Evolutionary conservation across 2,888 invertebrate genomes (phyloP), one percentile per base, ranked within the genome.

Genomic region (Trichogramma dendrolimi): DNA sequence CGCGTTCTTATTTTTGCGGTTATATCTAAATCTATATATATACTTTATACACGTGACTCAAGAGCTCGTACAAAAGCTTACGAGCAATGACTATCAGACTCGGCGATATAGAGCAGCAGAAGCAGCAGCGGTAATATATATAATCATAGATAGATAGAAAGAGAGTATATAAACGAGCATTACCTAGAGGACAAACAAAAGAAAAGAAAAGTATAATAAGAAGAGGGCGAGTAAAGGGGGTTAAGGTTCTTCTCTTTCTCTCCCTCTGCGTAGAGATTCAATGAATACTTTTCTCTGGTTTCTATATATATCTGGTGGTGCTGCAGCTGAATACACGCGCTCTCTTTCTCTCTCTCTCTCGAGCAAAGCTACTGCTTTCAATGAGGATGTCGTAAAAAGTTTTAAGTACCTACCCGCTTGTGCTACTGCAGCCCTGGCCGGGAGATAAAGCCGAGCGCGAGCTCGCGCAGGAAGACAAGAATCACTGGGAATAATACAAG

Each of bases 381-480:
- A 73, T 71, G 70, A 72, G 69, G 63, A 62, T 65, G 67, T 66
- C 68, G 70, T 73, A 75, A 75, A 73, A 75, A 75, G 68, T 74
- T 75, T 71, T 67, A 71, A 71, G 71, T 69, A 71, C 71, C 68
- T 6, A 41, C 10, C 4, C 48, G 14, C n/a, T 6, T 48, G 48
- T 7, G 5, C n/a, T 48, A 11, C 14, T 48, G 48, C 14, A 49
- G 49, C 50, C 11, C 11, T n/a, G 27, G 6, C 39, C 50, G 6
- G 11, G 50, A 50, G 40, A 27, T 27, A 27, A 27, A 27, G 27
- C 27, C 27, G 27, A 27, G 27, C 27, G 27, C 27, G 27, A 62
- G 65, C 46, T 58, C 54, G 39, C 51, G 40, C 61, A 46, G 54
- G 46, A 42, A 47, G 49, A 62, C 55, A 27, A 27, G 27, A 27